Evolutionary conservation across 35 echinoderm and acorn worm species (phyloP).

Genomic region (Apostichopus parvimensis): DNA sequence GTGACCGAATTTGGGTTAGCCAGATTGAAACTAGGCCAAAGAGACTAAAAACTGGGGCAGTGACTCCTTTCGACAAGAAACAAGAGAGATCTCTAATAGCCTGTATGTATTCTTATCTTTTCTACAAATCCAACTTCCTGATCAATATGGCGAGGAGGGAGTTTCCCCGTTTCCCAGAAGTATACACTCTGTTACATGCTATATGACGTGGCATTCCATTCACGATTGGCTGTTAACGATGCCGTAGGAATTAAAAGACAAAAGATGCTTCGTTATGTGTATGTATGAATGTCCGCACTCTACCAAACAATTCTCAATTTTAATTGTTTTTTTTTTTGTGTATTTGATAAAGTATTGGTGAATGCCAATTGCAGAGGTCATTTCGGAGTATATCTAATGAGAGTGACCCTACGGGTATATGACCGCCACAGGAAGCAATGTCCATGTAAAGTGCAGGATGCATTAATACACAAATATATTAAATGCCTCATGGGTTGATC

Average conservation of each 20-base stretch:
- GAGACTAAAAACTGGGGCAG: constrained; percentile 55
- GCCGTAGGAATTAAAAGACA: not conserved
- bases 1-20: constrained; percentile 57
- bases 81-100: constrained; percentile 39
- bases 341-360: no score
- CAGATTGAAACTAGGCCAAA: constrained; percentile 54
- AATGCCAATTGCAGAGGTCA: no score
- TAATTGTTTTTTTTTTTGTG: no score
- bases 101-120: constrained; percentile 34
- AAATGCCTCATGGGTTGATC: no score
- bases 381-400: no score
- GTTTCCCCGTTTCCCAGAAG: constrained; percentile 6
- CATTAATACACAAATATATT: no score
- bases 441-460: no score
- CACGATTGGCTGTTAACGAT: not conserved
- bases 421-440: no score
- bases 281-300: no score
- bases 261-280: no score
- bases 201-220: not conserved
- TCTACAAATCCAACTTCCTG: constrained; percentile 49
- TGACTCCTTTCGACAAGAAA: constrained; percentile 50
- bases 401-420: no score
- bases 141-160: constrained; percentile 44
- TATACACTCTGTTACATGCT: constrained; percentile 2
- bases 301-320: no score